A percentile compares a stretch with the other conserved stretches of the same genome.
phyloP scores from a whole-genome alignment of 2,797 vertebrate species.

The Nyctibius grandis region DNA sequence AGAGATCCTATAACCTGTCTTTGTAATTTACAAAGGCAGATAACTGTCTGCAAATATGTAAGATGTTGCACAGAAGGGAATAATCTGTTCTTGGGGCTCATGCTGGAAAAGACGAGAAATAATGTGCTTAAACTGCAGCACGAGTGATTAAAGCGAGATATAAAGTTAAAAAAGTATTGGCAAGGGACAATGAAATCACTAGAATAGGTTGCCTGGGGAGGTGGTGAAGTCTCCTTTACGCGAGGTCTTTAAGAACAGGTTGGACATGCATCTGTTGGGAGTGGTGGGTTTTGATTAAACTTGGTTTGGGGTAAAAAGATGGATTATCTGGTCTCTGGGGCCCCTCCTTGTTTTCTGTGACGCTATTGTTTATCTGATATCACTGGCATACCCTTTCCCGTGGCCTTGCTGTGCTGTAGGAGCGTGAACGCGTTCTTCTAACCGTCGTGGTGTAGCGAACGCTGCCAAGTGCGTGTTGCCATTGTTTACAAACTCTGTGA shows the following conservation, averaged over 20 bases:
- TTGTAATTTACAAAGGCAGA: not conserved
- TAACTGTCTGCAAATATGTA: not conserved
- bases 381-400: not conserved
- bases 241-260: not conserved
- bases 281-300: not conserved
- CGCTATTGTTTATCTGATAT: not conserved
- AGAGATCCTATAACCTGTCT: not conserved
- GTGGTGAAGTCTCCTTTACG: not conserved
- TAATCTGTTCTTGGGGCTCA: not conserved
- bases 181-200: not conserved
- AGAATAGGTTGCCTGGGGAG: not conserved
- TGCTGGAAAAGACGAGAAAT: not conserved
- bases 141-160: not conserved
- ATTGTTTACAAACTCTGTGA: not conserved
- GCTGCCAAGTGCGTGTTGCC: not conserved
- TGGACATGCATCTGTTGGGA: not conserved
- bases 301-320: not conserved
- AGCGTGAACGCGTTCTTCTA: not conserved
- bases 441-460: accelerated
- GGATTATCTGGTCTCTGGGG: not conserved
- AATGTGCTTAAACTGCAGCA: not conserved
- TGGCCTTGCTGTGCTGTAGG: not conserved
- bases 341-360: not conserved
- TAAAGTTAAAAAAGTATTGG: not conserved
- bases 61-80: not conserved